Evolutionary conservation across 2,888 invertebrate genomes (phyloP).

Genomic region (Chydorus sphaericus): DNA sequence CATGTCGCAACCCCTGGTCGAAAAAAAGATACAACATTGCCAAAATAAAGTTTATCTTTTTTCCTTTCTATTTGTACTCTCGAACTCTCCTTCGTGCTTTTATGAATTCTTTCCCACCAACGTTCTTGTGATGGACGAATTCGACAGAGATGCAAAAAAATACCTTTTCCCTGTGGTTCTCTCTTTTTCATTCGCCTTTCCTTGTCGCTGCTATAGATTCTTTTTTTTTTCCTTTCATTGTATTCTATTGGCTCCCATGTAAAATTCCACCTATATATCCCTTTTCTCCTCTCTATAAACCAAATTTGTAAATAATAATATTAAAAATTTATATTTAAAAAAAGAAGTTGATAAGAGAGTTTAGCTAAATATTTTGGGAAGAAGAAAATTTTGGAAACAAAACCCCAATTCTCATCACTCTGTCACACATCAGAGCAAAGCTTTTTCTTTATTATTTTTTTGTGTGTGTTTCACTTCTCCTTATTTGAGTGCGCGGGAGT

Average conservation of each 20-base stretch:
- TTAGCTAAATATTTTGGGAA: too few species aligned
- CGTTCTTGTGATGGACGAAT: neutral
- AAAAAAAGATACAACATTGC: too few species aligned
- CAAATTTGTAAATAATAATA: conserved; percentile 4
- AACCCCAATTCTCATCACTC: neutral
- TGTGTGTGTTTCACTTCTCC: too few species aligned
- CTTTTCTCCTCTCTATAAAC: conserved; percentile 1
- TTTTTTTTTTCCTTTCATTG: neutral
- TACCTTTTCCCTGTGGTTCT: neutral
- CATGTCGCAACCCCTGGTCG: too few species aligned
- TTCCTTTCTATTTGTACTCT: too few species aligned
- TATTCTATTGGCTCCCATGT: neutral
- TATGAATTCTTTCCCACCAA: neutral
- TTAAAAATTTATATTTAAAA: conserved; percentile 7
- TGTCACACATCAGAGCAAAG: neutral
- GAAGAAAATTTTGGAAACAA: neutral
- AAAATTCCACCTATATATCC: neutral
- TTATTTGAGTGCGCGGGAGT: too few species aligned
- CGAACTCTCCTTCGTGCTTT: too few species aligned
- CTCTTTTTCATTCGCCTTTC: too few species aligned
- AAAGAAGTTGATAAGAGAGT: too few species aligned
- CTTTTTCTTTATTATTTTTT: neutral
- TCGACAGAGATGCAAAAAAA: neutral
- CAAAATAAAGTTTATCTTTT: too few species aligned
- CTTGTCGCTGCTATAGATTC: conserved; percentile 5